Evolutionary conservation across 1,140 invertebrate species (phyloP).

Genomic region (Temnothorax nylanderi): DNA sequence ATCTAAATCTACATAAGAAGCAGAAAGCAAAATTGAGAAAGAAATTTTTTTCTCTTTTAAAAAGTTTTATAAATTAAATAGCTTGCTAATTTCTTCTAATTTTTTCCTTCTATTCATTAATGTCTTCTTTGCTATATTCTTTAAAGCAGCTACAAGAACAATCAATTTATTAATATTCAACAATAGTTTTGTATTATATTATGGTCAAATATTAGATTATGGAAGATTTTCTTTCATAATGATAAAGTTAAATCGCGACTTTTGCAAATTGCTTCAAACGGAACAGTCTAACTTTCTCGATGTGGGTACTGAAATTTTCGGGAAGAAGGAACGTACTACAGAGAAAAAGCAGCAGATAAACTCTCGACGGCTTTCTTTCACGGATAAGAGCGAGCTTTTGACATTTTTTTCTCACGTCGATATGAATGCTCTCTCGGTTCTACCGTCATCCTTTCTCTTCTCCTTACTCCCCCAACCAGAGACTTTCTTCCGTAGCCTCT

Average conservation of each 20-base stretch:
- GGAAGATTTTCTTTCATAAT: not conserved
- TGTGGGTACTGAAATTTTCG: slow-evolving; percentile 29
- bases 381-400: slow-evolving; percentile 32
- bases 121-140: not conserved
- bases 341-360: slow-evolving; percentile 13
- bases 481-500: slow-evolving; percentile 49
- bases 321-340: too few species aligned
- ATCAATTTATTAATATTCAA: not conserved
- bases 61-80: not conserved
- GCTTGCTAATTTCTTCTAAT: not conserved
- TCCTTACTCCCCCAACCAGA: not conserved
- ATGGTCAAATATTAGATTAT: not conserved
- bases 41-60: not conserved
- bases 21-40: not conserved
- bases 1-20: not conserved
- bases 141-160: not conserved
- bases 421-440: slow-evolving; percentile 54
- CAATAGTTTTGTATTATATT: not conserved
- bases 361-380: slow-evolving; percentile 36
- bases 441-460: slow-evolving; percentile 35
- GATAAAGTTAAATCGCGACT: not conserved
- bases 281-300: not conserved
- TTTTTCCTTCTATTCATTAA: not conserved
- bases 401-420: slow-evolving; percentile 59
- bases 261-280: slow-evolving; percentile 4